Evolutionary conservation across 2,797 vertebrate species (phyloP), one percentile per base, ranked within the genome.

Genomic region (Squalus acanthias): DNA sequence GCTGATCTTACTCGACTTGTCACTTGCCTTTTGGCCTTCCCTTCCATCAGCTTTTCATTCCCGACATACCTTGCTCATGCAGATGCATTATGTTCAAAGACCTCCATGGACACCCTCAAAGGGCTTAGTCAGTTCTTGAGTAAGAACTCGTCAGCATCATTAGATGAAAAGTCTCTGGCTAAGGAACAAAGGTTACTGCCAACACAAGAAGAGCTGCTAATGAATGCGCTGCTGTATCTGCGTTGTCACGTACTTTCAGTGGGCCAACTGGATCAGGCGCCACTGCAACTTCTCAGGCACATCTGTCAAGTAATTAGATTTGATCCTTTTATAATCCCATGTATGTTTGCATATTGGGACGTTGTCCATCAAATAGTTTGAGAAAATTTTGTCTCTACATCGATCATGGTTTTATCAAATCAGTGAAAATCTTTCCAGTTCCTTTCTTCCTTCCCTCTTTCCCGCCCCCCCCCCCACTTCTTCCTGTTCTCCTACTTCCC

Each of bases 221-320:
- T 99, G 91, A 99, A 98, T 0, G 98, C 99, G 8, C 98, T 99
- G 96, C 97, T 99, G 26, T 98, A 98, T 33, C 97, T 99, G 96
- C 98, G 97, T 46, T 99, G 99, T 96, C 99, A 99, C n/a, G 97
- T 98, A 0, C 97, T 99, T 0, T 98, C 97, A 96, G 98, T 97
- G 2, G 99, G 99, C 95, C 98, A 98, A 96, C 97, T 99, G 96
- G 98, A 98, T 96, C 96, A 96, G 0, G 98, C 98, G 79, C 97
- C 99, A 13, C 97, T 97, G 96, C 97, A 97, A 69, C 98, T 99
- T 96, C 99, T 99, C 97, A 98, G 99, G 96, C 99, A 99, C 53
- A 97, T 99, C 60, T 99, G 98, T 97, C 99, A 98, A 98, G 99
- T 99, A 96, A 95, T 95, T 74, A 24, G 10, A 93, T 46, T 63